A percentile compares a stretch with the other conserved stretches of the same genome.
Conservation (phyloP, 2,797 vertebrate genomes). For the Ciconia nigra region DNA sequence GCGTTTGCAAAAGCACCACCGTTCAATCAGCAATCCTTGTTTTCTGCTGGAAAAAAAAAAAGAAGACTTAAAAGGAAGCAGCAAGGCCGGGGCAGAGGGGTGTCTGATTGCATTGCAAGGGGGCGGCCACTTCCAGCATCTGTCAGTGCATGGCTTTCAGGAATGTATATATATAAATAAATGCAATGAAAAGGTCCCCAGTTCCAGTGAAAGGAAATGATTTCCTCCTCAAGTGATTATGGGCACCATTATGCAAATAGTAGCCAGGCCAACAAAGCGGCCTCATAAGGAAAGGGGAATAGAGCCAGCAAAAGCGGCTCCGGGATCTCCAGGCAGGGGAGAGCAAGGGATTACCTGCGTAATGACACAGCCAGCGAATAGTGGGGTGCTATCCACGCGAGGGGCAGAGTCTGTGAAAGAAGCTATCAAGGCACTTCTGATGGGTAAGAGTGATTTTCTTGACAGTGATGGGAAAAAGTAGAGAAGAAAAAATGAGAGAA, state of each 20-base stretch:
- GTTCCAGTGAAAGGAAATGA: conserved; percentile 1
- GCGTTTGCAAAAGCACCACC: neutral
- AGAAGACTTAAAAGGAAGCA: neutral
- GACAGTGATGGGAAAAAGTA: neutral
- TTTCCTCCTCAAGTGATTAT: conserved; percentile 12
- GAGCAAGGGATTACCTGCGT: neutral
- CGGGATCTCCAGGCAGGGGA: neutral
- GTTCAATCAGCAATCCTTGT: neutral
- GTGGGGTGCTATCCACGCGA: rapidly evolving
- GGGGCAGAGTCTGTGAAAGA: neutral
- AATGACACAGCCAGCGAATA: neutral
- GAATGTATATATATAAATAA: neutral
- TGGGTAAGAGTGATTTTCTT: neutral
- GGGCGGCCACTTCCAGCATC: conserved; percentile 2
- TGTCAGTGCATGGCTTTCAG: neutral
- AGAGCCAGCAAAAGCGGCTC: neutral
- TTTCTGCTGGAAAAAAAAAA: neutral
- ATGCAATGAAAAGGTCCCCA: neutral
- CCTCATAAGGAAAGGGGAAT: neutral
- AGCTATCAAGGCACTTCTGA: neutral
- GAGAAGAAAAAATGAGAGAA: neutral
- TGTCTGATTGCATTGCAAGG: conserved; percentile 14
- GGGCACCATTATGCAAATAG: conserved; percentile 23
- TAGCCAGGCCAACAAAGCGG: neutral
- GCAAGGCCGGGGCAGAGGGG: neutral